Base-by-base conservation (phyloP, 2,797 vertebrate genomes). In the Jordanella pulchra region DNA sequence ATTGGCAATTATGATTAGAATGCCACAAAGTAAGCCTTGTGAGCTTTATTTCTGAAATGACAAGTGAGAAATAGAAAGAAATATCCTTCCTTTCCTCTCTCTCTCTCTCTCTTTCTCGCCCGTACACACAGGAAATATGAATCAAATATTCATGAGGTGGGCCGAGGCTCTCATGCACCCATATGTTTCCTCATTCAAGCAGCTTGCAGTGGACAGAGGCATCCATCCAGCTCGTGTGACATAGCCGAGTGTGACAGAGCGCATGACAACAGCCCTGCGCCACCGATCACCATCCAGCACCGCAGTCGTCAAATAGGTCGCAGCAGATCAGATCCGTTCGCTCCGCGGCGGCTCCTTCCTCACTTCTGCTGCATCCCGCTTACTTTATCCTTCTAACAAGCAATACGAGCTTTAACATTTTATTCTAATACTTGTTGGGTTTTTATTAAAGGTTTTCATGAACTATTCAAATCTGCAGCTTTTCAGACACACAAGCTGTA, bases 101-200 rank as follows among this genome's bases (percentile, higher is more conserved):
- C 67, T 30, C 72, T 48, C 61, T 61, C 53, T 69, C 69, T 35
- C 51, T 75, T 58, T 58, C 54, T 67, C 75, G 73, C 79, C 83
- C 48, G 81, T 80, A 80, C 81, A 79, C 89, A 90, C 88, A 93
- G 87, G 90, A 93, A 93, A 91, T 91, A 91, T 89, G 86, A 93
- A 94, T 95, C 84, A 94, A 95, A 94, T 94, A 95, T 95, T 94
- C 92, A 94, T 94, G 92, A 92, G 91, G 90, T 88, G 89, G 91
- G 93, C 89, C 90, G 90, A 92, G 89, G 90, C 93, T 92, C 87
- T 91, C 87, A 75, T 89, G 76, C 87, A 91, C 90, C 94, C 93
- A 94, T 94, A 94, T 95, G 94, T 91, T 94, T 93, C 90, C 91
- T 87, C 84, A 80, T 89, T 89, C 78, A 89, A 93, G 88, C 92